A percentile compares a stretch with the other conserved stretches of the same genome.
These are phyloP conservation scores for western clawed frog (Xenopus tropicalis) DNA, from an alignment of 2,113 vertebrate genomes.

Conservation along the genomic window DNA sequence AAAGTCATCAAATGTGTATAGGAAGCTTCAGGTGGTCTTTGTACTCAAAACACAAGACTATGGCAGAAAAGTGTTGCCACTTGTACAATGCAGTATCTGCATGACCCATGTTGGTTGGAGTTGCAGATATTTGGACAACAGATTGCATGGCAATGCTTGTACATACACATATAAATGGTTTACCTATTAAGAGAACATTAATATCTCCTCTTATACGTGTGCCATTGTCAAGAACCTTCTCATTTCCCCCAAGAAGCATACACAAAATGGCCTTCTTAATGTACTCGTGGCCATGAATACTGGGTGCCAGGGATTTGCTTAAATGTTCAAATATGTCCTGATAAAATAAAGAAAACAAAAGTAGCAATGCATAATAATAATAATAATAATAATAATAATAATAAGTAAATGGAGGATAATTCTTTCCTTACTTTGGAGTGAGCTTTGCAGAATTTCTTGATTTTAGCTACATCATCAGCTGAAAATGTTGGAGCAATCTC, in stretches of 20 bases:
- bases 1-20: too few species aligned
- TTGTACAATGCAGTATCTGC: too few species aligned
- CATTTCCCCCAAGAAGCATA: conserved; percentile 69
- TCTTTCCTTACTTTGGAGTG: conserved; percentile 63
- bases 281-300: conserved; percentile 68
- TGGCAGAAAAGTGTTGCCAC: too few species aligned
- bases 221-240: conserved; percentile 70
- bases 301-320: conserved; percentile 72
- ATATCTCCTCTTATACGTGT: conserved; percentile 73
- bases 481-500: conserved; percentile 64
- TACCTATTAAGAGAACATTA: conserved; percentile 80
- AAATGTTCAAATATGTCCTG: conserved; percentile 78
- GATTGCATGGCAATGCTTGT: too few species aligned
- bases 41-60: too few species aligned
- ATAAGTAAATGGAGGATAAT: too few species aligned
- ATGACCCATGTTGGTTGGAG: too few species aligned
- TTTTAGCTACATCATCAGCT: conserved; percentile 70
- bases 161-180: conserved; percentile 19
- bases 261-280: conserved; percentile 80
- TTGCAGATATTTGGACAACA: too few species aligned
- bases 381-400: too few species aligned
- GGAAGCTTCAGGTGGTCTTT: too few species aligned
- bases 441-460: conserved; percentile 77
- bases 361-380: conserved; percentile 48
- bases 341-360: conserved; percentile 66